Conservation (phyloP, 2,888 invertebrate genomes). For the Fissipunctia ypsillon region DNA sequence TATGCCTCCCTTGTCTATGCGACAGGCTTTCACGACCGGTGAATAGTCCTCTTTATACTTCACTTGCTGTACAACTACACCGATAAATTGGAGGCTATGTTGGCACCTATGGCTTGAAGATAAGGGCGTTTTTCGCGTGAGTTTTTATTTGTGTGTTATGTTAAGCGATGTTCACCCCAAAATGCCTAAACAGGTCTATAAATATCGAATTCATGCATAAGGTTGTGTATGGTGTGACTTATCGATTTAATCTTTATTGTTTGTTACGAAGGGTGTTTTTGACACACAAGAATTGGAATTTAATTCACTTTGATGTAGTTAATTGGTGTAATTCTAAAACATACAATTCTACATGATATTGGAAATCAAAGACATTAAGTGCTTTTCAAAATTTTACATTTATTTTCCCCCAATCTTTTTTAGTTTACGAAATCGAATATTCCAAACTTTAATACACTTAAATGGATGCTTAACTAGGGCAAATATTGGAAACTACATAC, state of each 20-base stretch:
- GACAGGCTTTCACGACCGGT: slow-evolving; percentile 85
- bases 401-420: not conserved
- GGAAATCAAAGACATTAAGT: not conserved
- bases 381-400: not conserved
- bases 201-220: slow-evolving; percentile 79
- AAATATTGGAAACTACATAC: slow-evolving; percentile 20
- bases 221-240: slow-evolving; percentile 69
- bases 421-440: not conserved
- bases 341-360: not conserved
- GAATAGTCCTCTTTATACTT: slow-evolving; percentile 86
- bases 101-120: slow-evolving; percentile 47
- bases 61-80: slow-evolving; percentile 75
- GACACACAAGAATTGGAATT: not conserved
- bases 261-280: slow-evolving; percentile 26
- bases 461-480: slow-evolving; percentile 9
- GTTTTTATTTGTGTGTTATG: slow-evolving; percentile 49
- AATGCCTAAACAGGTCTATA: slow-evolving; percentile 86
- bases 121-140: slow-evolving; percentile 68
- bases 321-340: not conserved
- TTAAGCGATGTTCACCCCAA: slow-evolving; percentile 74
- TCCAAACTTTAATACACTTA: slow-evolving; percentile 1
- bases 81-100: slow-evolving; percentile 44
- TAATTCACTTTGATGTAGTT: not conserved
- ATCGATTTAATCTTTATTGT: slow-evolving; percentile 67
- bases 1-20: slow-evolving; percentile 83